phyloP scores from a whole-genome alignment of 2,888 invertebrate species.

The Yponomeuta malinellus region DNA sequence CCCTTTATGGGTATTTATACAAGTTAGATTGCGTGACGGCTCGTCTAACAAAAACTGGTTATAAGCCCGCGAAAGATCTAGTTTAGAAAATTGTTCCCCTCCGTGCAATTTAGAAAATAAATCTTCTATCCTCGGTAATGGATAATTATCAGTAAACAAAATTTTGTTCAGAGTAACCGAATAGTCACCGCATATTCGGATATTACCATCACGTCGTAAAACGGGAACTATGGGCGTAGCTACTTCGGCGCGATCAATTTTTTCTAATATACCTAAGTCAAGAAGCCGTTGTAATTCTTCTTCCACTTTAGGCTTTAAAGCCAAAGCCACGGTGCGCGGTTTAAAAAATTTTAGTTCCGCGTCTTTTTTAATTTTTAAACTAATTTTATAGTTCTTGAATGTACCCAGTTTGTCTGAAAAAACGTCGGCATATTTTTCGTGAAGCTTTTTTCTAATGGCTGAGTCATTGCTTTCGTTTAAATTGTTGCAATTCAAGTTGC shows the following conservation, averaged over 20 bases:
- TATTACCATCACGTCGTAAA: constrained; percentile 18
- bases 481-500: constrained; percentile 17
- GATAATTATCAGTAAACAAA: constrained; percentile 21
- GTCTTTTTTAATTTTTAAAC: constrained; percentile 20
- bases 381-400: constrained; percentile 18
- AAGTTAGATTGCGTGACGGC: constrained; percentile 1
- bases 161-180: constrained; percentile 22
- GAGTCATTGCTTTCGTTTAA: background rate
- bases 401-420: background rate
- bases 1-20: constrained; percentile 22
- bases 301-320: constrained; percentile 22
- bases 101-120: constrained; percentile 25
- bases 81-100: constrained; percentile 23
- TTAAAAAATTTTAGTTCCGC: constrained; percentile 20
- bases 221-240: constrained; percentile 19
- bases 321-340: constrained; percentile 20
- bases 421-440: background rate
- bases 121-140: constrained; percentile 28
- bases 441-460: background rate
- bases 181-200: constrained; percentile 21
- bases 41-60: constrained; percentile 20
- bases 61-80: constrained; percentile 24
- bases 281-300: constrained; percentile 19
- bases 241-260: constrained; percentile 17
- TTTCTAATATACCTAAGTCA: constrained; percentile 21